Percentiles rank a stretch among this genome's conserved stretches.
These are phyloP conservation scores for Cyclophora albipunctata DNA, from an alignment of 2,888 invertebrate genomes.

Conservation along the genomic window DNA sequence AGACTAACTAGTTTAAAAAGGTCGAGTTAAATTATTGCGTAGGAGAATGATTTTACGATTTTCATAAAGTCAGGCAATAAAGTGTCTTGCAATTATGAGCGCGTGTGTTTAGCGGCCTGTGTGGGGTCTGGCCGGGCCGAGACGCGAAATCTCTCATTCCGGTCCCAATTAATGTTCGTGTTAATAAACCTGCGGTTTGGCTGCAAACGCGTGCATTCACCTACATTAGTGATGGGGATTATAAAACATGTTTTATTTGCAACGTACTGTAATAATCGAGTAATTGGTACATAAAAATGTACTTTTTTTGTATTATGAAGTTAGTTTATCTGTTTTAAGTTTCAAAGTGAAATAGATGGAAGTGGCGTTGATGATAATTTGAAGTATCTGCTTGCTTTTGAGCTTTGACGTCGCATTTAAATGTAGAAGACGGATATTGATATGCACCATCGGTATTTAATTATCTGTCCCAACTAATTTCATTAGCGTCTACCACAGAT, in stretches of 20 bases:
- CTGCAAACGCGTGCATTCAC: constrained; percentile 5
- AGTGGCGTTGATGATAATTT: too few relatives aligned
- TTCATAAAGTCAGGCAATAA: neutral
- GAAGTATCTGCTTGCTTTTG: too few relatives aligned
- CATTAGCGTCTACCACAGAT: constrained; percentile 10
- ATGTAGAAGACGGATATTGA: neutral
- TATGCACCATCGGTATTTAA: neutral
- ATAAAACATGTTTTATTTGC: neutral
- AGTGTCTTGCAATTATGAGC: neutral
- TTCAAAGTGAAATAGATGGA: too few relatives aligned
- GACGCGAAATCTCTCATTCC: constrained; percentile 2
- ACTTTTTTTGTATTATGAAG: too few relatives aligned
- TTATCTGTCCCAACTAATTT: constrained; percentile 1
- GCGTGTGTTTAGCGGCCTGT: constrained; percentile 8
- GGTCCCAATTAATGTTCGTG: constrained; percentile 10
- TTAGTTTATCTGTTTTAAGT: too few relatives aligned
- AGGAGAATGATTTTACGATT: too few relatives aligned
- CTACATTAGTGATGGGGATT: neutral
- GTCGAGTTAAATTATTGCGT: too few relatives aligned
- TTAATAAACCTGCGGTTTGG: constrained; percentile 14
- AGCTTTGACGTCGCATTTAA: neutral
- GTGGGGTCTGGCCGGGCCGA: constrained; percentile 3
- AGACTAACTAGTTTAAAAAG: too few relatives aligned
- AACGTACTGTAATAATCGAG: neutral
- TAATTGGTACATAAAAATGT: neutral